Evolutionary conservation across 2,113 vertebrate genomes (phyloP).

Genomic region (Sminthopsis crassicaudata): DNA sequence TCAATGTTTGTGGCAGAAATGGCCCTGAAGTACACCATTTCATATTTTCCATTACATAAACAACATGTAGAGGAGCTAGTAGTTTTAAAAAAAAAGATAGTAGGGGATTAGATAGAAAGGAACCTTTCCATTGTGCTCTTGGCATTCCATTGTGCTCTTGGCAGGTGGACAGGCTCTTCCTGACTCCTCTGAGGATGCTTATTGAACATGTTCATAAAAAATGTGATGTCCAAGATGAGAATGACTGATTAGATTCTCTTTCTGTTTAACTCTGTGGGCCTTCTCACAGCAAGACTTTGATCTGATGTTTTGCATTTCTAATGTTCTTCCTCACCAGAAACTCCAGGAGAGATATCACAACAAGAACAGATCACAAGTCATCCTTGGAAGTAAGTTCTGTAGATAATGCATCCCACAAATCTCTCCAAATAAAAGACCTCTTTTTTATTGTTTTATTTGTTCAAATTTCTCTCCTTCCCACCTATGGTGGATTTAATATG

Average conservation of each 20-base stretch:
- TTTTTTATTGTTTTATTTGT: constrained; percentile 26
- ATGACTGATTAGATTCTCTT: not conserved
- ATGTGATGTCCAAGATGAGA: not conserved
- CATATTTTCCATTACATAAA: not conserved
- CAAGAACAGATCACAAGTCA: constrained; percentile 88
- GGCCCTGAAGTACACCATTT: not conserved
- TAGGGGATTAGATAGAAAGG: fast-evolving
- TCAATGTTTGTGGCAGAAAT: fast-evolving
- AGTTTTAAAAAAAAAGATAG: not conserved
- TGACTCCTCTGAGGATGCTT: not conserved
- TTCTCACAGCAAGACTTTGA: constrained; percentile 45
- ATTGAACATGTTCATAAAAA: constrained; percentile 23
- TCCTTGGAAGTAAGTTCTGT: constrained; percentile 91
- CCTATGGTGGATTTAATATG: not conserved
- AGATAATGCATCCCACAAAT: constrained; percentile 30
- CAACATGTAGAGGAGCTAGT: not conserved
- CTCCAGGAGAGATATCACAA: constrained; percentile 89
- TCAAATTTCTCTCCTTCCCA: constrained; percentile 4
- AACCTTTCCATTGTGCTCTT: not conserved
- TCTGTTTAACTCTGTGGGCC: not conserved
- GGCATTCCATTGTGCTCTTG: not conserved
- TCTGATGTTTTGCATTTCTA: constrained; percentile 65
- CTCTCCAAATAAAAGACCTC: constrained; percentile 20
- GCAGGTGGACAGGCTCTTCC: not conserved
- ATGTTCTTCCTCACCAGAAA: constrained; percentile 87